Conservation (phyloP, 2,113 vertebrate species). For the Trematocara unimaculatum region DNA sequence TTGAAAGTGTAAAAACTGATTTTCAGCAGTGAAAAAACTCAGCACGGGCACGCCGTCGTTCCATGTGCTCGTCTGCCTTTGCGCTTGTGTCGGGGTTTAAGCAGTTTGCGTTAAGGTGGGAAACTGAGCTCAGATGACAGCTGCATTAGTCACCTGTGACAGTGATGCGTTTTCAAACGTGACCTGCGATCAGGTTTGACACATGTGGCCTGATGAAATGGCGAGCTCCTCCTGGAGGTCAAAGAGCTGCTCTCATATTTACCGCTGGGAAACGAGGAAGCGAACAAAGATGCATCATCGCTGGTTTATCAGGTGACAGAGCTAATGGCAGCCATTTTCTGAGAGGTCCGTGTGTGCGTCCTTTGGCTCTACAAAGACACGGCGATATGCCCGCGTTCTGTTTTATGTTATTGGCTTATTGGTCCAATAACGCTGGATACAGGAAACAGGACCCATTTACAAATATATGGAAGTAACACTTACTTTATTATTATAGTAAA, state of each 20-base stretch:
- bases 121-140: conserved; percentile 51
- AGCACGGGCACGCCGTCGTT: neutral
- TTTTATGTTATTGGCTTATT: neutral
- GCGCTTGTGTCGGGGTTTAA: neutral
- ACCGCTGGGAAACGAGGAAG: conserved; percentile 43
- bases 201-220: conserved; percentile 32
- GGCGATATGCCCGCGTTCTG: neutral
- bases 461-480: neutral
- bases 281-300: conserved; percentile 5
- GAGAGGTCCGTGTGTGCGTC: neutral
- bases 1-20: neutral
- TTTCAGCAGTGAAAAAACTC: neutral
- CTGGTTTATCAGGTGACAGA: conserved; percentile 26
- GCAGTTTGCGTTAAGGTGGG: conserved; percentile 23
- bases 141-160: conserved; percentile 61
- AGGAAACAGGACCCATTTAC: neutral
- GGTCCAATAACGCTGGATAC: neutral
- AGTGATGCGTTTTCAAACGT: conserved; percentile 36
- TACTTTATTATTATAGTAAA: neutral
- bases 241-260: conserved; percentile 63
- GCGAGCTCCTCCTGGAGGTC: conserved; percentile 53
- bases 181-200: conserved; percentile 48
- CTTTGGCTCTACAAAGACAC: neutral
- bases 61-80: neutral
- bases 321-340: conserved; percentile 4